Conservation (phyloP, 2,113 vertebrate genomes). For the Crotophaga sulcirostris region DNA sequence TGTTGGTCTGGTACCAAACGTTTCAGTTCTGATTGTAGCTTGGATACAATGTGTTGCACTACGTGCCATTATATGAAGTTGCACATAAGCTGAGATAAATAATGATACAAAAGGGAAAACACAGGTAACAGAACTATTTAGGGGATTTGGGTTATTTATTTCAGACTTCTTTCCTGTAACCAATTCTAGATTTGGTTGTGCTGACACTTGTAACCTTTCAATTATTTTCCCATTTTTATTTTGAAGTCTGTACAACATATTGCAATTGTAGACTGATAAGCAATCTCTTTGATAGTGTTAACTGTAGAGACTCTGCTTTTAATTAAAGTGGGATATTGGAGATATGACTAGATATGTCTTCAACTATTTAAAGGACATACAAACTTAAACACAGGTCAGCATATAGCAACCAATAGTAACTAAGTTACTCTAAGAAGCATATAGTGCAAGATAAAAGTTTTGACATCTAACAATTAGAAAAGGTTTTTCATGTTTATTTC, state of each 20-base stretch:
- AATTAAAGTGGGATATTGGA: neutral
- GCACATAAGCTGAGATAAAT: neutral
- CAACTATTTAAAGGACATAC: neutral
- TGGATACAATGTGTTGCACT: neutral
- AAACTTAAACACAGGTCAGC: neutral
- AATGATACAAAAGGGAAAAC: neutral
- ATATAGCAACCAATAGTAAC: neutral
- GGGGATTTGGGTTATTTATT: neutral
- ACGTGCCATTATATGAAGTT: neutral
- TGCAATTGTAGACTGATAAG: neutral
- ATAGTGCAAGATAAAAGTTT: neutral
- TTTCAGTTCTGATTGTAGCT: neutral
- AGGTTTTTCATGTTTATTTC: neutral
- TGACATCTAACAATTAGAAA: neutral
- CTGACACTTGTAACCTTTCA: neutral
- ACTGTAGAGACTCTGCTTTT: neutral
- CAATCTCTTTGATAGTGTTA: neutral
- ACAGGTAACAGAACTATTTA: neutral
- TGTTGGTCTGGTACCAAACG: neutral
- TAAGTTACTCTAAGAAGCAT: neutral
- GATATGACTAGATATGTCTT: neutral
- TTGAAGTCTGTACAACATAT: neutral
- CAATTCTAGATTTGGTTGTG: neutral
- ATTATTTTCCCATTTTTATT: neutral
- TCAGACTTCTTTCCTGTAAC: neutral